Conservation (phyloP, 2,888 invertebrate species). For the Cosmorhoe ocellata region DNA sequence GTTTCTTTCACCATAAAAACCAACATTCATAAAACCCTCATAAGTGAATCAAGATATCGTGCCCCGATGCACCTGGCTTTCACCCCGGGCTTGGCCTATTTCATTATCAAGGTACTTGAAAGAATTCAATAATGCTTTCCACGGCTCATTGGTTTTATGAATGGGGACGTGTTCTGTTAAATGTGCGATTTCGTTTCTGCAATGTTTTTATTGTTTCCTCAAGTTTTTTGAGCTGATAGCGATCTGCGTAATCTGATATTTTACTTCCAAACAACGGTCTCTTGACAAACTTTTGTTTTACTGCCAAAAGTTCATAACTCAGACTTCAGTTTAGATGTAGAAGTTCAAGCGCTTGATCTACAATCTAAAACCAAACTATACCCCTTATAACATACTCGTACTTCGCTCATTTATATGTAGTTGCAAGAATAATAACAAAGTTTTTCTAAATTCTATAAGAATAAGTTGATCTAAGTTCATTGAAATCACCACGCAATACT, state of each 20-base stretch:
- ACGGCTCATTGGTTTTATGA: slow-evolving; percentile 65
- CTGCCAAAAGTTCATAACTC: neutral
- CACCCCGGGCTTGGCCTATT: slow-evolving; percentile 55
- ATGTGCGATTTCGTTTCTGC: slow-evolving; percentile 49
- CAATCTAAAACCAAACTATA: too few relatives aligned
- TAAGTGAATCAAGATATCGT: slow-evolving; percentile 79
- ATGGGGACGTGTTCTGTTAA: slow-evolving; percentile 47
- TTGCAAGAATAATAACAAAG: neutral
- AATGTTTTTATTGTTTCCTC: slow-evolving; percentile 50
- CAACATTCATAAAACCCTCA: slow-evolving; percentile 73
- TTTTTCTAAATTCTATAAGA: neutral
- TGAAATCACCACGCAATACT: slow-evolving; percentile 18
- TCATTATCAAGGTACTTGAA: slow-evolving; percentile 60
- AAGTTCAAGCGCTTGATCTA: too few relatives aligned
- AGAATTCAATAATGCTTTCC: slow-evolving; percentile 66
- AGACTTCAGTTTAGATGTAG: neutral
- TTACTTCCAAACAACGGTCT: slow-evolving; percentile 13
- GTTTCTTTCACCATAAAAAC: slow-evolving; percentile 63
- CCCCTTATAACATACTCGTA: too few relatives aligned
- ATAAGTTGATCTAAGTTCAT: slow-evolving; percentile 10
- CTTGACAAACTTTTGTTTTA: neutral
- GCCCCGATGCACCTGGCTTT: slow-evolving; percentile 76
- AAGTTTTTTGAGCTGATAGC: slow-evolving; percentile 43
- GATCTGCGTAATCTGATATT: slow-evolving; percentile 40
- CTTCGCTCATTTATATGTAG: too few relatives aligned